A percentile compares a stretch with the other conserved stretches of the same genome.
Conservation (phyloP, 2,113 vertebrate species). For the Phrynosoma platyrhinos region DNA sequence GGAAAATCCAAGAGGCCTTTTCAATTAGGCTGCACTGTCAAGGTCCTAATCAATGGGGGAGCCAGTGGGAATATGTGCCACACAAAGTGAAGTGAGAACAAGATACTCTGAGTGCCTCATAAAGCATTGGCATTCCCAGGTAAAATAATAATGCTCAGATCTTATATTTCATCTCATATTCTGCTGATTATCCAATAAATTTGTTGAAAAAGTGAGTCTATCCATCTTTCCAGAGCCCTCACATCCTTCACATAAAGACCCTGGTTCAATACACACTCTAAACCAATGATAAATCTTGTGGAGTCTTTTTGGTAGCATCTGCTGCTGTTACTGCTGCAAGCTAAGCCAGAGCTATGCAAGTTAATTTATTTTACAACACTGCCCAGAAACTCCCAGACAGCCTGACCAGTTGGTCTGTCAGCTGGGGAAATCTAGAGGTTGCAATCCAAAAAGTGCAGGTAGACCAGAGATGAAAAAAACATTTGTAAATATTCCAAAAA, state of each 20-base stretch:
- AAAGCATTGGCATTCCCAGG: accelerated
- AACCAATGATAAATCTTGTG: background rate
- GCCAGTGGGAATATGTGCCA: background rate
- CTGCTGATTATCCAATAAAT: accelerated
- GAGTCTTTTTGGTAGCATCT: background rate
- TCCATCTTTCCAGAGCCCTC: background rate
- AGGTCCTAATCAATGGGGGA: conserved; percentile 6
- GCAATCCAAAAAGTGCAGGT: too few relatives aligned
- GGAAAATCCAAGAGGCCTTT: conserved; percentile 19
- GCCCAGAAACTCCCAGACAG: too few relatives aligned
- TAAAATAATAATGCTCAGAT: accelerated
- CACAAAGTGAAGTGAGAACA: background rate
- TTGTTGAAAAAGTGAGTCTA: accelerated
- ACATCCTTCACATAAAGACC: accelerated
- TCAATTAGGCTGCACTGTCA: background rate
- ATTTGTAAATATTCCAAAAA: too few relatives aligned
- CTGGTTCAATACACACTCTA: background rate
- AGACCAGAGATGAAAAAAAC: too few relatives aligned
- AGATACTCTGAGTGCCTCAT: accelerated
- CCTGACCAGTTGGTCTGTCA: too few relatives aligned
- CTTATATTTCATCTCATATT: accelerated
- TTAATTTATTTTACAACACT: too few relatives aligned
- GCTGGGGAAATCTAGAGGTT: too few relatives aligned
- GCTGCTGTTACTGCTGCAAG: background rate
- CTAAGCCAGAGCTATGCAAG: too few relatives aligned